Evolutionary conservation across 2,113 vertebrate species (phyloP), one percentile per base, ranked within the genome.

Genomic region (Grammomys surdaster): DNA sequence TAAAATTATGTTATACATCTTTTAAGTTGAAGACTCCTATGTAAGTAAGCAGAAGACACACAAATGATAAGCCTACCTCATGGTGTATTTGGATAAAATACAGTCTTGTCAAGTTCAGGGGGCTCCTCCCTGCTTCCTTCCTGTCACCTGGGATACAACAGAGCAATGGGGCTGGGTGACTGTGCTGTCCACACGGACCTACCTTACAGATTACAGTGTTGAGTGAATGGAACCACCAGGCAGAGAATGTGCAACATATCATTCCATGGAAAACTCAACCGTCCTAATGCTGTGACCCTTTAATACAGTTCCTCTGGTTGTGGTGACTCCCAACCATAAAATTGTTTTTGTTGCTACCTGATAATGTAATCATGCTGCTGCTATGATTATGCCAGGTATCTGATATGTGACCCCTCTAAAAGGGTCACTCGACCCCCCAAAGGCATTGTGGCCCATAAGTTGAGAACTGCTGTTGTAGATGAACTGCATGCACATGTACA

Each of bases 211-310:
- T 1, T 1, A 26, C 33, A 10, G 8, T 7, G 6, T 0, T 54
- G 67, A 70, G n/a, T 5, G 17, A 28, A 33, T 40, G 24, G 12
- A 88, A 11, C 17, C 56, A 43, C 24, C 4, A 10, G 5, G 17
- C 20, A 26, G 65, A 63, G 17, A 33, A 17, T 0, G 3, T 40
- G 4, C 0, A 1, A 5, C 7, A 31, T 3, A 4, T 58, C 40
- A 28, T 33, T 54, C 22, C 28, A 43, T 9, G 22, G 36, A 46
- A n/a, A 60, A n/a, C 56, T 63, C 56, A 84, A 60, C 22, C n/a
- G 43, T 26, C n/a, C 56, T 40, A 84, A 60, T 8, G 12, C 56
- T 40, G 36, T 1, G 10, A 58, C 20, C 54, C 54, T 60, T 82
- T 40, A 40, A n/a, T 60, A 60, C 36, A 40, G 11, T 82, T 60